Evolutionary conservation across 2,797 vertebrate species (phyloP).

Genomic region (Odontamblyopus lacepedii): DNA sequence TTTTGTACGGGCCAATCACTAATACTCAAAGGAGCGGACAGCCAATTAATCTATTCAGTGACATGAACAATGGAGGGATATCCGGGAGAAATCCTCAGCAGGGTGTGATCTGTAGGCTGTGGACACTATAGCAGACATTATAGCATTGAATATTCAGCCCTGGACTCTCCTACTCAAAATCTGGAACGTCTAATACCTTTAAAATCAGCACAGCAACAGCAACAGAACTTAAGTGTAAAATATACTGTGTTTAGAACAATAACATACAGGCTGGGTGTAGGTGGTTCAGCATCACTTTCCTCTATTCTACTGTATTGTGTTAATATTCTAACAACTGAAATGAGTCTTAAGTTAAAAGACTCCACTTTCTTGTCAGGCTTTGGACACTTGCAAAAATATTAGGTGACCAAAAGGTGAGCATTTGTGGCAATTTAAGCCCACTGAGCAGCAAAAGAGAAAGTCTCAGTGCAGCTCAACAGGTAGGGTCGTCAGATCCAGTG

Average conservation of each 20-base stretch:
- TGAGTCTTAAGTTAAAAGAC: background rate
- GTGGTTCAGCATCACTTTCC: background rate
- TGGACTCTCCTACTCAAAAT: conserved; percentile 13
- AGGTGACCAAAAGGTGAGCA: background rate
- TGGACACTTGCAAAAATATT: background rate
- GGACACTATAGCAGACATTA: conserved; percentile 8
- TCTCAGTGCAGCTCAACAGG: too few species aligned
- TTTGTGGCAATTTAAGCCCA: background rate
- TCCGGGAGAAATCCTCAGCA: conserved; percentile 34
- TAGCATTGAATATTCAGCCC: conserved; percentile 7
- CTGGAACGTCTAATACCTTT: background rate
- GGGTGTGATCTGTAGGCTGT: conserved; percentile 32
- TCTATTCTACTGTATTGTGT: conserved; percentile 35
- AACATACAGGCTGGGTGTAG: background rate
- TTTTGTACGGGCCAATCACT: conserved; percentile 73
- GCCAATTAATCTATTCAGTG: conserved; percentile 75
- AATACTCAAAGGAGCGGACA: conserved; percentile 57
- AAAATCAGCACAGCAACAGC: background rate
- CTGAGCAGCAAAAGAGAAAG: too few species aligned
- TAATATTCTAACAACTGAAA: conserved; percentile 39
- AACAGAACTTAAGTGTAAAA: conserved; percentile 10
- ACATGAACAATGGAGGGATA: conserved; percentile 58
- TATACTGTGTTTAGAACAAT: background rate
- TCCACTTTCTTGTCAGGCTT: background rate
- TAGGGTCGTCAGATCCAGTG: too few species aligned